A percentile compares a stretch with the other conserved stretches of the same genome.
phyloP scores from a whole-genome alignment of 2,113 vertebrate genomes.

The Aix galericulata region DNA sequence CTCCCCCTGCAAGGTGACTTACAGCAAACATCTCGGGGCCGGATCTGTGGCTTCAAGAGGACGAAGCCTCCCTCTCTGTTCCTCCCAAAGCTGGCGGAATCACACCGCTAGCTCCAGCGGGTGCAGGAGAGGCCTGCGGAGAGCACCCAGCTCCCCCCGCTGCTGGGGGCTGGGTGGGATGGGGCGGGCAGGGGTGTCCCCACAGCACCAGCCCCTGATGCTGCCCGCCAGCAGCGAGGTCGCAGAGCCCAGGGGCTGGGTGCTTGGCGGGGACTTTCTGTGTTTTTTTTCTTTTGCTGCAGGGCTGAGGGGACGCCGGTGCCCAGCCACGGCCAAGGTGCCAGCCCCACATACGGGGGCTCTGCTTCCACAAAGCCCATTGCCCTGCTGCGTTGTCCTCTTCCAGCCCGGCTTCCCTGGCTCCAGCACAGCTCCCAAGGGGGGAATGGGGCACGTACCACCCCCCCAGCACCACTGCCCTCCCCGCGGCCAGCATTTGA shows the following conservation, averaged over 20 bases:
- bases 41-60: background rate
- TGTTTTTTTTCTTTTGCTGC: background rate
- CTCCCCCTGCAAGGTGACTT: background rate
- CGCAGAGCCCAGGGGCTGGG: background rate
- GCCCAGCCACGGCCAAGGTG: accelerated
- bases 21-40: background rate
- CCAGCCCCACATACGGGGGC: accelerated
- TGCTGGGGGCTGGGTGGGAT: background rate
- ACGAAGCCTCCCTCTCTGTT: background rate
- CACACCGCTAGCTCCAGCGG: accelerated
- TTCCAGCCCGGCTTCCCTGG: background rate
- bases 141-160: background rate
- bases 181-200: accelerated
- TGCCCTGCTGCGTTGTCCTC: background rate
- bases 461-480: accelerated
- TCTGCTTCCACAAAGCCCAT: background rate
- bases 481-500: background rate
- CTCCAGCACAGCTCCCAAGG: background rate
- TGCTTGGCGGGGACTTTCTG: accelerated
- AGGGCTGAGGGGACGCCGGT: background rate
- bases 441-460: background rate
- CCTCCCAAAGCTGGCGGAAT: background rate
- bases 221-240: accelerated
- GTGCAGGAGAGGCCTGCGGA: background rate
- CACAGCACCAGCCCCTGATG: accelerated